A percentile compares a stretch with the other conserved stretches of the same genome.
Conservation (phyloP, 2,113 vertebrate genomes). For the Eclectus roratus region DNA sequence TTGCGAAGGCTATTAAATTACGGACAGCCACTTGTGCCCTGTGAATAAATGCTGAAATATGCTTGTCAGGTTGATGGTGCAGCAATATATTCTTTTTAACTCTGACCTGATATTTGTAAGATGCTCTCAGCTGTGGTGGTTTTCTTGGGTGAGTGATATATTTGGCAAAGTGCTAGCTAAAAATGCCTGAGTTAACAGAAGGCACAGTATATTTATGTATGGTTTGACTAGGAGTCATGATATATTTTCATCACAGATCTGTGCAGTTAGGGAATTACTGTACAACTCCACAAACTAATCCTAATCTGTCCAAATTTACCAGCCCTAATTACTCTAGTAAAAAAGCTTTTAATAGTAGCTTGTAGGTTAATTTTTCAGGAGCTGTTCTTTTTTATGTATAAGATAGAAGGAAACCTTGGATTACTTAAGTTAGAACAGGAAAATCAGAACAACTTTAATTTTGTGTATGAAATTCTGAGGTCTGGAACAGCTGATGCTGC, state of each 20-base stretch:
- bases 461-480: not conserved
- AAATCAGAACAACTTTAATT: not conserved
- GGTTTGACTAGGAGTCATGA: not conserved
- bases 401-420: not conserved
- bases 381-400: not conserved
- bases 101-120: not conserved
- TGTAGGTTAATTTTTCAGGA: not conserved
- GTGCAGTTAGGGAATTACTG: not conserved
- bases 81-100: conserved; percentile 3
- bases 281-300: not conserved
- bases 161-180: not conserved
- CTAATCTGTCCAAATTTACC: not conserved
- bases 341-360: not conserved
- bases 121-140: not conserved
- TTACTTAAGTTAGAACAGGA: not conserved
- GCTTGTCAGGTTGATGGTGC: not conserved
- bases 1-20: conserved; percentile 34
- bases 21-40: conserved; percentile 18
- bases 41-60: conserved; percentile 9
- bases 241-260: not conserved
- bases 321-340: not conserved
- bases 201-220: not conserved
- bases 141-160: not conserved
- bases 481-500: not conserved
- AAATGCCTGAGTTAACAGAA: not conserved